These are phyloP conservation scores for Dioctria linearis DNA, from an alignment of 2,888 invertebrate species.

Conservation along the genomic window DNA sequence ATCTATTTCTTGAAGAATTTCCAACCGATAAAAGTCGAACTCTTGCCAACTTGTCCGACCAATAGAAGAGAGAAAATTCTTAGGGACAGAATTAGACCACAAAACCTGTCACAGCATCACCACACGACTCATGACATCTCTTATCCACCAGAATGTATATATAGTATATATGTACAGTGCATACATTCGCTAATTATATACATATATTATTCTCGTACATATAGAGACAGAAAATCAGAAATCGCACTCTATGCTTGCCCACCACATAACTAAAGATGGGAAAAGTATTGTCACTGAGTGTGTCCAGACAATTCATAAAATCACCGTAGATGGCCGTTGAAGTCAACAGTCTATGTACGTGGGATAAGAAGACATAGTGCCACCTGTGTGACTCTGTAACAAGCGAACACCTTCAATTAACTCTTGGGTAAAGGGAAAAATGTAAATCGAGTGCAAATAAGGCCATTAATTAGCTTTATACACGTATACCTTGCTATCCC, in stretches of 20 bases:
- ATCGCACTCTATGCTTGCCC: no score
- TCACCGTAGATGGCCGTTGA: slow-evolving; percentile 26
- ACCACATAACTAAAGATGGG: no score
- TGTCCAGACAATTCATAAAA: slow-evolving; percentile 21
- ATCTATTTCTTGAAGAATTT: slow-evolving; percentile 48
- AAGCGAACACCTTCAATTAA: slow-evolving; percentile 57
- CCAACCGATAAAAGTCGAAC: slow-evolving; percentile 41
- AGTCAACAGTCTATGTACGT: background rate
- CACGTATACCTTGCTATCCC: slow-evolving; percentile 23
- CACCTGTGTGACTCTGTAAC: background rate
- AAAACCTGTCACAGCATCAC: slow-evolving; percentile 9
- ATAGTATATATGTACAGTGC: background rate
- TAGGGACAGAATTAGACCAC: slow-evolving; percentile 44
- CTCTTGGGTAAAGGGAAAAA: slow-evolving; percentile 53
- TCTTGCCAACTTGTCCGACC: slow-evolving; percentile 32
- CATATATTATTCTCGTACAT: background rate
- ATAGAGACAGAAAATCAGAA: no score
- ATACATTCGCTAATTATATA: background rate
- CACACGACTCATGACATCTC: background rate
- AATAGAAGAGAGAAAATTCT: slow-evolving; percentile 35
- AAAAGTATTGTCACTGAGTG: background rate
- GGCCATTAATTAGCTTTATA: slow-evolving; percentile 59
- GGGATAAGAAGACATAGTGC: slow-evolving; percentile 15
- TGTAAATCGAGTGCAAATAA: slow-evolving; percentile 59
- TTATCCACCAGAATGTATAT: background rate